Conservation (phyloP, 2,888 invertebrate species). For the Hedychridium roseum region DNA sequence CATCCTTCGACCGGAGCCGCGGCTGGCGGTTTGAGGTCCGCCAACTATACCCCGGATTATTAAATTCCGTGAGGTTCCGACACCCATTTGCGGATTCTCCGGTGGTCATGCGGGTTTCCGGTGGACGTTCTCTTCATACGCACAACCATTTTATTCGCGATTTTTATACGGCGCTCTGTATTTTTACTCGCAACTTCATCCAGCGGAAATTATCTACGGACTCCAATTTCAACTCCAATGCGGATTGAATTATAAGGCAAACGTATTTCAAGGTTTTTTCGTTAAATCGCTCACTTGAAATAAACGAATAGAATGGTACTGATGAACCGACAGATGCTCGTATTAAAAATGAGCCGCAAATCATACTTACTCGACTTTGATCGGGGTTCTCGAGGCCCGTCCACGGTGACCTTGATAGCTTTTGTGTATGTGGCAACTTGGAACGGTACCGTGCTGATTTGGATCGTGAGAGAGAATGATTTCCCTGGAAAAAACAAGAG, state of each 20-base stretch:
- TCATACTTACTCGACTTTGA: conserved; percentile 93
- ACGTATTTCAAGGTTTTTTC: too few relatives aligned
- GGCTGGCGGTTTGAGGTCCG: conserved; percentile 60
- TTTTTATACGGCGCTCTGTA: background rate
- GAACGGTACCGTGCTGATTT: conserved; percentile 79
- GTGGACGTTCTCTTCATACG: background rate
- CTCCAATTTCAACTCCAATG: conserved; percentile 14
- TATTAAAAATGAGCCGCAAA: background rate
- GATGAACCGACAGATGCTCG: background rate
- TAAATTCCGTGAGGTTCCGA: conserved; percentile 54
- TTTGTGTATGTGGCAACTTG: conserved; percentile 95
- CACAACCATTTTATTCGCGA: too few relatives aligned
- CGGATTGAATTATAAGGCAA: background rate
- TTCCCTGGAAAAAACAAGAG: conserved; percentile 70
- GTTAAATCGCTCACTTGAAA: too few relatives aligned
- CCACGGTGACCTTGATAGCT: conserved; percentile 99
- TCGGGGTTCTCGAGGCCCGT: conserved; percentile 97
- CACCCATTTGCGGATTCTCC: conserved; percentile 55
- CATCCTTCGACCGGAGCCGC: conserved; percentile 52
- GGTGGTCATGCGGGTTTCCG: conserved; percentile 36
- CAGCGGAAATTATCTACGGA: conserved; percentile 17
- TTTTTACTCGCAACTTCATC: background rate
- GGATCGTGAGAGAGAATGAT: conserved; percentile 94
- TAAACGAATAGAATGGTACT: background rate
- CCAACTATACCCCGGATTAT: conserved; percentile 59